These are phyloP conservation scores for Acrocephalus scirpaceus DNA, from an alignment of 2,797 vertebrate genomes.

Conservation along the genomic window DNA sequence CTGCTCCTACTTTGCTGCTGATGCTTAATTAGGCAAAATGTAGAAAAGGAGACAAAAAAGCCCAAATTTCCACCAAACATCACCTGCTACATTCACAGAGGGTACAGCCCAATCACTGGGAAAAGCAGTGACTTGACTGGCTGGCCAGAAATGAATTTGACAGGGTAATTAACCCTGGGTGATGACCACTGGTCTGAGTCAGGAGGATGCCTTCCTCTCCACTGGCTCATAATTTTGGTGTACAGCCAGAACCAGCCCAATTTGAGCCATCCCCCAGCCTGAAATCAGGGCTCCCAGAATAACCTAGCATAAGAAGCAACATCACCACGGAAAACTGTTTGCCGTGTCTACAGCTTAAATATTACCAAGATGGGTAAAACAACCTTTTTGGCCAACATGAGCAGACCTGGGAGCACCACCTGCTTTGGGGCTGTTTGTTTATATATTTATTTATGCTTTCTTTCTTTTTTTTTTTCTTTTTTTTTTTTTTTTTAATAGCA, in stretches of 20 bases:
- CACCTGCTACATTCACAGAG: not conserved
- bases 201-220: not conserved
- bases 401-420: not conserved
- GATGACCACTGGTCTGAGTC: not conserved
- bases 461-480: not conserved
- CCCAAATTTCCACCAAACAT: not conserved
- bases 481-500: not conserved
- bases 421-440: not conserved
- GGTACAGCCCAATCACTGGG: not conserved
- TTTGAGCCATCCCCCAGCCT: not conserved
- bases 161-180: not conserved
- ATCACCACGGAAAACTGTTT: not conserved
- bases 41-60: not conserved
- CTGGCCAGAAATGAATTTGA: not conserved
- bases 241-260: not conserved
- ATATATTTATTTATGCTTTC: not conserved
- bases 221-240: rapidly evolving
- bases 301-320: not conserved
- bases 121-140: not conserved
- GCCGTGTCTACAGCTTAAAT: not conserved
- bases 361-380: not conserved
- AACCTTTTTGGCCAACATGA: not conserved
- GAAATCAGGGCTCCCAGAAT: not conserved
- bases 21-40: not conserved
- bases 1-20: not conserved